phyloP scores from a whole-genome alignment of 2,113 vertebrate species.

The Leptosomus discolor region DNA sequence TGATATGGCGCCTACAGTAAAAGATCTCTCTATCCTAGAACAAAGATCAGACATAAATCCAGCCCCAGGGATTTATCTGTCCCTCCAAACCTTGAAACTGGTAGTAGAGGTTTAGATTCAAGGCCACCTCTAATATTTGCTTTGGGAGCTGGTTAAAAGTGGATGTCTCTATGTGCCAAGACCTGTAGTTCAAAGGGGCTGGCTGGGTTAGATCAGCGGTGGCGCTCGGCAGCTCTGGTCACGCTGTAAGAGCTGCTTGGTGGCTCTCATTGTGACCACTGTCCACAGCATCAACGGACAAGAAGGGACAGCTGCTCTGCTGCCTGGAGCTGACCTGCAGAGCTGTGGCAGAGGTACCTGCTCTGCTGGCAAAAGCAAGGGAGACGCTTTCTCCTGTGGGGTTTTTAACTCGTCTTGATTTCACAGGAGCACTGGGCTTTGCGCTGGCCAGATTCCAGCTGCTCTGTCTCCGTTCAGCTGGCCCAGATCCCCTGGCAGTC shows the following conservation, averaged over 20 bases:
- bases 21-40: not conserved
- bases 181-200: not conserved
- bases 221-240: not conserved
- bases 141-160: not conserved
- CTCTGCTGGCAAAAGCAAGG: not conserved
- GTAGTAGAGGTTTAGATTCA: not conserved
- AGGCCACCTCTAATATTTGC: not conserved
- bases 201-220: not conserved
- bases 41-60: not conserved
- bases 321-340: not conserved
- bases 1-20: not conserved
- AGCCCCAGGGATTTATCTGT: not conserved
- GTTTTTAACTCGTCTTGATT: not conserved
- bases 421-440: not conserved
- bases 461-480: not conserved
- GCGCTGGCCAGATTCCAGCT: not conserved
- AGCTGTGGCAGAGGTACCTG: not conserved
- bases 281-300: not conserved
- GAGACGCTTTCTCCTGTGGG: not conserved
- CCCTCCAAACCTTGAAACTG: not conserved
- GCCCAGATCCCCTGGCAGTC: conserved; percentile 1
- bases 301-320: not conserved
- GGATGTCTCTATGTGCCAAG: not conserved
- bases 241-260: not conserved
- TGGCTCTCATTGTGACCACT: not conserved